Evolutionary conservation across 1,140 invertebrate genomes (phyloP).

Genomic region (Zaprionus africanus): DNA sequence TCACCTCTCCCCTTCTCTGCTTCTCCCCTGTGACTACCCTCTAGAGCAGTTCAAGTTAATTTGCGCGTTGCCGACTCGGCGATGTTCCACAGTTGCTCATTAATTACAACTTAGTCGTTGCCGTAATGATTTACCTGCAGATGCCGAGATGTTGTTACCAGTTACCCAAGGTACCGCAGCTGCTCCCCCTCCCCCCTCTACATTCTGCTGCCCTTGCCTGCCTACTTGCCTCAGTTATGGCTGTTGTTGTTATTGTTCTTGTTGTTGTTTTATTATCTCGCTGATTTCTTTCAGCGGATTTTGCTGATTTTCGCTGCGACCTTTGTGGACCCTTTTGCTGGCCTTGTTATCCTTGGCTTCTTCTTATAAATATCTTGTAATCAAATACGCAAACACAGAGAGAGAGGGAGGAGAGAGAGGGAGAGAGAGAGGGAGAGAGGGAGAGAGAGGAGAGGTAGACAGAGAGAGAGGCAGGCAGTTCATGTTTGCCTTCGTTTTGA

Average conservation of each 20-base stretch:
- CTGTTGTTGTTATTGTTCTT: slow-evolving; percentile 24
- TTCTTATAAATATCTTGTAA: slow-evolving; percentile 71
- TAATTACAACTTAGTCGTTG: slow-evolving; percentile 73
- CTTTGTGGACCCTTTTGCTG: slow-evolving; percentile 21
- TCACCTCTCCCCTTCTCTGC: background rate
- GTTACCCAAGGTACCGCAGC: background rate
- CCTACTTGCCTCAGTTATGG: background rate
- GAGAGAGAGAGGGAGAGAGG: background rate
- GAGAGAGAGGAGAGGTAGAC: background rate
- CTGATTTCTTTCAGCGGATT: slow-evolving; percentile 55
- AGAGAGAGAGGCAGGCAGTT: background rate
- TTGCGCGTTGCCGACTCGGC: slow-evolving; percentile 59
- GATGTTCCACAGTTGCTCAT: slow-evolving; percentile 73
- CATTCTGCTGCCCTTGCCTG: background rate
- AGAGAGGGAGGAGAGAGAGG: background rate
- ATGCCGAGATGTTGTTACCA: slow-evolving; percentile 36
- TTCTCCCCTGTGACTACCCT: slow-evolving; percentile 8
- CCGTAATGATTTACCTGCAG: slow-evolving; percentile 72
- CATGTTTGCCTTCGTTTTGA: slow-evolving; percentile 15
- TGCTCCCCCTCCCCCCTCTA: background rate
- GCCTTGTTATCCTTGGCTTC: slow-evolving; percentile 25
- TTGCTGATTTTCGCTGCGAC: slow-evolving; percentile 28
- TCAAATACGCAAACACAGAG: slow-evolving; percentile 54
- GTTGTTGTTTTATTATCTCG: slow-evolving; percentile 26
- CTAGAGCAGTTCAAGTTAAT: slow-evolving; percentile 69